Conservation (phyloP, 2,888 invertebrate species). For the Muscina levida region DNA sequence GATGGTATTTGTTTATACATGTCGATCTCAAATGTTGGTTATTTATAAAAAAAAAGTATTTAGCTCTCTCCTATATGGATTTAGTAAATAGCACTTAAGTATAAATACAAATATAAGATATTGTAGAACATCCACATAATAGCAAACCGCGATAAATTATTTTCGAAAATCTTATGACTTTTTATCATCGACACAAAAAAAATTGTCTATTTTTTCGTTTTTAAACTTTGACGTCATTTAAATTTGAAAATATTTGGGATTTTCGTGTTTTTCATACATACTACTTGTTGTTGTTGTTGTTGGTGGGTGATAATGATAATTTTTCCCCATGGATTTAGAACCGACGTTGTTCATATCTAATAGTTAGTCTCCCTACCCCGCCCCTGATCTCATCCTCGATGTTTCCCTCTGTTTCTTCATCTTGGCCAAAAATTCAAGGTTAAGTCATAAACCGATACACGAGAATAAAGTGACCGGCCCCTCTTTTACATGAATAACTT, state of each 20-base stretch:
- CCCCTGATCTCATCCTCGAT: too few species aligned
- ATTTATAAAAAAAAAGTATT: too few species aligned
- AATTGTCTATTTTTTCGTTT: background rate
- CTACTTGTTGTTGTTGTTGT: background rate
- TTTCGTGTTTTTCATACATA: constrained; percentile 24
- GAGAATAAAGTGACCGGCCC: constrained; percentile 40
- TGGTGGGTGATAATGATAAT: constrained; percentile 11
- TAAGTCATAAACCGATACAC: constrained; percentile 27
- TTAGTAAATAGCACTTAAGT: too few species aligned
- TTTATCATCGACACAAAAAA: constrained; percentile 11
- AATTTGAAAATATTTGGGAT: background rate
- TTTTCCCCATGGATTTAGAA: constrained; percentile 19
- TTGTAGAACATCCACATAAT: too few species aligned
- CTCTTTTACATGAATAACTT: constrained; percentile 9
- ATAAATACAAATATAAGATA: too few species aligned
- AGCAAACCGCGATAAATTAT: constrained; percentile 2
- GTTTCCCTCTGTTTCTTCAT: background rate
- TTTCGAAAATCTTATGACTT: constrained; percentile 31
- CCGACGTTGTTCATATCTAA: background rate
- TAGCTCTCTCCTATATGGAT: too few species aligned
- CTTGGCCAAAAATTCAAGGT: constrained; percentile 25
- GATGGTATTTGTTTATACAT: too few species aligned
- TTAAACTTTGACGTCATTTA: constrained; percentile 41
- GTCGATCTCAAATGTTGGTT: too few species aligned
- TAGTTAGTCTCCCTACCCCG: background rate